Evolutionary conservation across 2,888 invertebrate species (phyloP).

Genomic region (Cremastinae sp.): DNA sequence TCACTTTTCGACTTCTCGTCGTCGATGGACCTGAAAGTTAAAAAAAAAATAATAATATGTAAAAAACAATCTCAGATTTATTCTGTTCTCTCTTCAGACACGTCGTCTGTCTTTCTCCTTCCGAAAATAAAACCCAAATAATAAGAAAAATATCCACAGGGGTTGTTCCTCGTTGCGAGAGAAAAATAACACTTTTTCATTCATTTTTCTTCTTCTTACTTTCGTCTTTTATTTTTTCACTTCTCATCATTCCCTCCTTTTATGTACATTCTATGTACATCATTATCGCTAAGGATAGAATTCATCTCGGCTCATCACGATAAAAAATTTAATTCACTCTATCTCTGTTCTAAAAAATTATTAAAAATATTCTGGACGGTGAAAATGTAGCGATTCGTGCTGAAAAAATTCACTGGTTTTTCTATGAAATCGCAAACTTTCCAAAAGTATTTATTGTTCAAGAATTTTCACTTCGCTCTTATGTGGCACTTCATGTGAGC

Average conservation of each 20-base stretch:
- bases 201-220: not conserved
- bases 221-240: constrained; percentile 5
- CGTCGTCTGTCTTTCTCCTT: constrained; percentile 6
- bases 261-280: too few species aligned
- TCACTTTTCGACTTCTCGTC: not conserved
- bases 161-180: too few species aligned
- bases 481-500: constrained; percentile 74
- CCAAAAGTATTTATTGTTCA: not conserved
- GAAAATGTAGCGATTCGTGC: not conserved
- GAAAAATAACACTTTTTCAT: not conserved
- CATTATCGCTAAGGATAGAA: too few species aligned
- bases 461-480: constrained; percentile 74
- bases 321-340: too few species aligned
- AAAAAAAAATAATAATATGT: constrained; percentile 43
- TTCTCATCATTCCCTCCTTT: not conserved
- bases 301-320: too few species aligned
- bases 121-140: not conserved
- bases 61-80: constrained; percentile 19
- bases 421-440: too few species aligned
- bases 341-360: too few species aligned
- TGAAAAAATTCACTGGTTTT: too few species aligned
- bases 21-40: constrained; percentile 49
- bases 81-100: constrained; percentile 16
- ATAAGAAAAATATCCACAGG: too few species aligned
- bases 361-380: too few species aligned